These are phyloP conservation scores for Catamblyrhynchus diadema DNA, from an alignment of 2,797 vertebrate species.

Conservation along the genomic window DNA sequence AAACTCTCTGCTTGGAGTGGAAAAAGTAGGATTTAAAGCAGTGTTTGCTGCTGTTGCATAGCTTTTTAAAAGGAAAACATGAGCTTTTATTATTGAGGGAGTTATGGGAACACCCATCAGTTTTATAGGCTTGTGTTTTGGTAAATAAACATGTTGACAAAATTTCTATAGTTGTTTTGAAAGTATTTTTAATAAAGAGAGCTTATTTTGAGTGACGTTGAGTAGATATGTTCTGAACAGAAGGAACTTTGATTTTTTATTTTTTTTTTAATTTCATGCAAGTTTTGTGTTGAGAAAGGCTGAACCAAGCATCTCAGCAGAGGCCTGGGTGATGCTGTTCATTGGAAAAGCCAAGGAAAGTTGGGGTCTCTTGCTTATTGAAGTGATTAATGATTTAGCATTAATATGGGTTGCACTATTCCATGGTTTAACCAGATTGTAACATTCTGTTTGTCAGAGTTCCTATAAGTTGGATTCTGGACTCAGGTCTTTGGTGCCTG, in stretches of 20 bases:
- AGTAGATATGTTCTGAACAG: neutral
- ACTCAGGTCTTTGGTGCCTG: neutral
- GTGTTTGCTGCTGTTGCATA: neutral
- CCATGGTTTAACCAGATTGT: neutral
- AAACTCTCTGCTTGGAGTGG: neutral
- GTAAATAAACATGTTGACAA: neutral
- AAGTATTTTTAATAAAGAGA: neutral
- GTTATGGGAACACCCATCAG: neutral
- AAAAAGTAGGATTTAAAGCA: neutral
- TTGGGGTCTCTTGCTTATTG: neutral
- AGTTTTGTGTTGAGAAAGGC: neutral
- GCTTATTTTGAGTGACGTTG: neutral
- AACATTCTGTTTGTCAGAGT: neutral
- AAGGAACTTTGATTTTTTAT: neutral
- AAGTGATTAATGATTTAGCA: neutral
- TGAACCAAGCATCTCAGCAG: neutral
- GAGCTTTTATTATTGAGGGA: neutral
- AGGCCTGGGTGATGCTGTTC: neutral
- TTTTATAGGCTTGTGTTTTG: neutral
- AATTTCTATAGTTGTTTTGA: neutral
- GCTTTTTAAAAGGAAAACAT: neutral
- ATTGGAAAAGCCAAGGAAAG: neutral
- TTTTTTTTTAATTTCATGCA: neutral
- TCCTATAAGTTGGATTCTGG: neutral
- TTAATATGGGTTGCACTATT: neutral